Percentiles rank a stretch among this genome's conserved stretches.
Evolutionary conservation across 2,888 invertebrate species (phyloP).

Genomic region (Encarsia formosa): DNA sequence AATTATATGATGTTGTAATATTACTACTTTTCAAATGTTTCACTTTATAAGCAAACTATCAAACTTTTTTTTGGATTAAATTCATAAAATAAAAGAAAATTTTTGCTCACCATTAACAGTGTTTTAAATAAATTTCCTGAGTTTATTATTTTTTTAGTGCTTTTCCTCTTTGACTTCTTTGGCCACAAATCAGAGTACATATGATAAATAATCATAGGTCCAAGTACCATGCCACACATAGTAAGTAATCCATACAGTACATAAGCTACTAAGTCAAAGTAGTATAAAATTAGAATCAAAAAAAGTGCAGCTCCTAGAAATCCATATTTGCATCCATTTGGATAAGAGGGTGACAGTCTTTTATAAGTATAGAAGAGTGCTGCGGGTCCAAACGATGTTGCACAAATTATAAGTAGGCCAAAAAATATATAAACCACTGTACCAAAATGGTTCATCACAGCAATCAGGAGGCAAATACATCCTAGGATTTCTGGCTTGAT

Average conservation of each 20-base stretch:
- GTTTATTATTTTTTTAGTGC: slow-evolving; percentile 60
- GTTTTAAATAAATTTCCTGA: slow-evolving; percentile 61
- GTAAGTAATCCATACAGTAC: slow-evolving; percentile 37
- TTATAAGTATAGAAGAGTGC: slow-evolving; percentile 20
- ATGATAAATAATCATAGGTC: slow-evolving; percentile 55
- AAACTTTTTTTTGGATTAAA: not conserved
- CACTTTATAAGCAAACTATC: too few species aligned
- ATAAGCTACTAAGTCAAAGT: slow-evolving; percentile 19
- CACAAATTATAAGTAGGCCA: slow-evolving; percentile 21
- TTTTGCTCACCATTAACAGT: slow-evolving; percentile 57
- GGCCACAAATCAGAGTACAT: slow-evolving; percentile 64
- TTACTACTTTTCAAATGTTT: too few species aligned
- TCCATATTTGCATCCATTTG: slow-evolving; percentile 21
- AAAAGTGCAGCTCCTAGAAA: slow-evolving; percentile 1
- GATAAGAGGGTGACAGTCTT: slow-evolving; percentile 18
- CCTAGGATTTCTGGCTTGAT: too few species aligned
- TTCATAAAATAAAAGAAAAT: not conserved
- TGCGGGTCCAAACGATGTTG: slow-evolving; percentile 22
- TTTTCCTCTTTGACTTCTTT: slow-evolving; percentile 61
- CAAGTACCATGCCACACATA: slow-evolving; percentile 45
- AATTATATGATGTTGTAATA: too few species aligned
- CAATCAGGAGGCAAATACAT: slow-evolving; percentile 25
- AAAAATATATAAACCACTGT: slow-evolving; percentile 20
- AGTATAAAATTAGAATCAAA: slow-evolving; percentile 14
- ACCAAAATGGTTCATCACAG: slow-evolving; percentile 19